Evolutionary conservation across 1,140 invertebrate genomes (phyloP).

Genomic region (Solenopsis invicta): DNA sequence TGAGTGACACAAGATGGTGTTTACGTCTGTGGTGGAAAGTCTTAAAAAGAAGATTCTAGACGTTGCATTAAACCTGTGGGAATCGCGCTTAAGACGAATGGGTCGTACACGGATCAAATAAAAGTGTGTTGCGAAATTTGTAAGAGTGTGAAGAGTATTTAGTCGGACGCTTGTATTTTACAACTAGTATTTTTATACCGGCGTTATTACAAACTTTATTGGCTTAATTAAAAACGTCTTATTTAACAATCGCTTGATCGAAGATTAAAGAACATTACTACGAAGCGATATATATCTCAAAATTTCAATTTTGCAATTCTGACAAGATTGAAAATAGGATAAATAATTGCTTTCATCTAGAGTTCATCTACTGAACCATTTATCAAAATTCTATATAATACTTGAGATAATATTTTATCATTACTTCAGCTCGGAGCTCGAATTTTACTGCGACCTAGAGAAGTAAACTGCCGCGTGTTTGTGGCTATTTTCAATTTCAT

Average conservation of each 20-base stretch:
- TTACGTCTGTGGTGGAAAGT: conserved; percentile 58
- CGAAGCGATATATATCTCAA: background rate
- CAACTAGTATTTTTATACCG: background rate
- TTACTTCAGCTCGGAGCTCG: too few relatives aligned
- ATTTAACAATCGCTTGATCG: background rate
- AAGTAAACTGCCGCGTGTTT: background rate
- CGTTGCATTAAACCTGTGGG: conserved; percentile 36
- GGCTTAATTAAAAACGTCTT: conserved; percentile 7
- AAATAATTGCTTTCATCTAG: background rate
- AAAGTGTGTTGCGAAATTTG: background rate
- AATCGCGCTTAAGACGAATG: background rate
- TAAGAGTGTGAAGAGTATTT: conserved; percentile 1
- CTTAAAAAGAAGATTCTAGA: conserved; percentile 46
- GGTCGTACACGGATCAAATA: conserved; percentile 16
- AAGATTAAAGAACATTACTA: background rate
- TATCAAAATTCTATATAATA: conserved; percentile 29
- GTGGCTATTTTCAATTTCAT: background rate
- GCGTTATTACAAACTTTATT: background rate
- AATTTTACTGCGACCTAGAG: background rate
- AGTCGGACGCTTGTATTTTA: too few relatives aligned
- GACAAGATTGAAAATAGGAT: background rate
- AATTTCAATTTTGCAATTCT: background rate
- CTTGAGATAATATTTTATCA: background rate
- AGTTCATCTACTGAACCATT: background rate
- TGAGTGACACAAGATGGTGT: conserved; percentile 64